phyloP scores from a whole-genome alignment of 2,113 vertebrate genomes.

The Camelus dromedarius region DNA sequence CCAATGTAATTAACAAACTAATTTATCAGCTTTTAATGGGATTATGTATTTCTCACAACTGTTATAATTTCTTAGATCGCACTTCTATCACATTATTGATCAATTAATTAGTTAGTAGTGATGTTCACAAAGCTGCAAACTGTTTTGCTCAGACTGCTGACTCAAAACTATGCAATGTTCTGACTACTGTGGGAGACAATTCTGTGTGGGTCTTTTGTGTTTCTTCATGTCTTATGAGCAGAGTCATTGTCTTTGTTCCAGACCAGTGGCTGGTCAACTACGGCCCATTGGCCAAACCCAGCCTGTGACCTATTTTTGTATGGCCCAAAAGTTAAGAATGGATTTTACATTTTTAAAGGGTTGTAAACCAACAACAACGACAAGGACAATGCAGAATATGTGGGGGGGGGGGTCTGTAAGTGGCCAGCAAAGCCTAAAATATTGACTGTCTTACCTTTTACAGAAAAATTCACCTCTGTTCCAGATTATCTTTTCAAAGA shows the following conservation, averaged over 20 bases:
- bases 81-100: background rate
- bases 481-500: background rate
- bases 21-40: background rate
- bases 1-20: background rate
- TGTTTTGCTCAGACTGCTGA: background rate
- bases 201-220: background rate
- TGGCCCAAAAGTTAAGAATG: background rate
- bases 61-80: background rate
- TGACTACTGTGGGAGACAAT: background rate
- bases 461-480: background rate
- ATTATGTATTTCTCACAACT: background rate
- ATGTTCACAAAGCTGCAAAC: background rate
- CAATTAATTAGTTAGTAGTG: background rate
- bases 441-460: background rate
- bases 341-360: background rate
- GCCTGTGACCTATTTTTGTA: background rate
- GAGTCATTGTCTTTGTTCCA: background rate
- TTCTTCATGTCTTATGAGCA: background rate
- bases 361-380: background rate
- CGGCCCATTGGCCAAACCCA: background rate
- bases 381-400: background rate
- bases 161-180: background rate
- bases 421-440: background rate
- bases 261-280: background rate
- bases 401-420: background rate